Percentiles rank a stretch among this genome's conserved stretches.
phyloP scores from a whole-genome alignment of 2,797 vertebrate species.

The Pteropus rufus region DNA sequence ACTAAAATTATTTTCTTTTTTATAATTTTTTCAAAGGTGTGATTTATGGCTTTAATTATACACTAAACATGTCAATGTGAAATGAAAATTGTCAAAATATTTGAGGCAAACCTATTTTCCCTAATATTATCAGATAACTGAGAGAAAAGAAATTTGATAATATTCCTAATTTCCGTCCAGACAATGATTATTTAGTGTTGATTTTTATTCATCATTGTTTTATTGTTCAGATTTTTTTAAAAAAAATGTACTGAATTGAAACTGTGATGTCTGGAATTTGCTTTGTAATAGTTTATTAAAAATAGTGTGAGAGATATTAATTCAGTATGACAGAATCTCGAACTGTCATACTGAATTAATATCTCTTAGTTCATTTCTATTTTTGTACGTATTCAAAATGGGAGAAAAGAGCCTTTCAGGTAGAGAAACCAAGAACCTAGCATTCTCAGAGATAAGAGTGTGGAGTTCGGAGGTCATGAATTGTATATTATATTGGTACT shows the following conservation, averaged over 20 bases:
- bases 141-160: background rate
- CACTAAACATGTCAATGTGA: background rate
- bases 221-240: background rate
- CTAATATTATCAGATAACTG: background rate
- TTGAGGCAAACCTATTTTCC: background rate
- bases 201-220: background rate
- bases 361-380: background rate
- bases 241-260: background rate
- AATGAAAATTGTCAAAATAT: conserved; percentile 8
- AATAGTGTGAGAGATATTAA: background rate
- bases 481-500: background rate
- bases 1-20: background rate
- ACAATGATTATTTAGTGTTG: background rate
- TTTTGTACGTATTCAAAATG: background rate
- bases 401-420: background rate
- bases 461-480: too few species aligned
- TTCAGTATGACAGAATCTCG: background rate
- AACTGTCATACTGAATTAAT: background rate
- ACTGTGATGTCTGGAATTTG: background rate
- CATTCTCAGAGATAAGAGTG: background rate
- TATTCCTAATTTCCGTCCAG: background rate
- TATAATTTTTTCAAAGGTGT: background rate
- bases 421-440: background rate
- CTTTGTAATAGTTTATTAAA: background rate
- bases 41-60: background rate